Evolutionary conservation across 2,797 vertebrate species (phyloP), one percentile per base, ranked within the genome.

Genomic region (Crocidura indochinensis): DNA sequence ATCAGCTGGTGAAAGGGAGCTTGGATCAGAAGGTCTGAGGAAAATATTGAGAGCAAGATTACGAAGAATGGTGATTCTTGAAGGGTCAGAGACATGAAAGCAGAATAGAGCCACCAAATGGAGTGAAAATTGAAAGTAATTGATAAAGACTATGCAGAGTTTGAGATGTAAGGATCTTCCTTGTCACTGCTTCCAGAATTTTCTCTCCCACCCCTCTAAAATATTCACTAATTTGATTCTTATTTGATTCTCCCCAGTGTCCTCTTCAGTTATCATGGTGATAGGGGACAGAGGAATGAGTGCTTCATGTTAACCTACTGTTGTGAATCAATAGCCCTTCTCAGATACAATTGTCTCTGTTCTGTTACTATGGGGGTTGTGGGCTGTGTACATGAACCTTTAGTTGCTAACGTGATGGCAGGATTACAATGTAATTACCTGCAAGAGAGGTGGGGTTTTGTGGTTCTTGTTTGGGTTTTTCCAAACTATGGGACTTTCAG

Each of bases 71-170:
- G 49, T 86, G 62, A 94, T 96, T 95, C 62, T 94, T 79, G 93
- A 93, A 81, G 92, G 95, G 93, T 96, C 91, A 84, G 93, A 79
- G 94, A 92, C 51, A 69, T 47, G 77, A 96, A 97, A 93, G 93
- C 91, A 82, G 87, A 95, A 89, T 26, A 90, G 95, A 89, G 95
- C 96, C 31, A 22, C 95, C 93, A 92, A 97, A 95, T 81, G 65
- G 56, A 87, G 84, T 93, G 85, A 78, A 92, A 94, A 94, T 62
- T 46, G 47, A 90, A 95, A 92, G 86, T 82, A 56, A 76, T 29
- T 94, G 93, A 90, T 95, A 95, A 93, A 95, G 75, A 69, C 91
- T 62, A 10, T 89, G 79, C 93, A 95, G 94, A 95, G 68, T 94
- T 94, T 94, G 88, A 95, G 93, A 88, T 71, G 87, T 95, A 69